Evolutionary conservation across 2,888 invertebrate genomes (phyloP).

Genomic region (Andricus curvator): DNA sequence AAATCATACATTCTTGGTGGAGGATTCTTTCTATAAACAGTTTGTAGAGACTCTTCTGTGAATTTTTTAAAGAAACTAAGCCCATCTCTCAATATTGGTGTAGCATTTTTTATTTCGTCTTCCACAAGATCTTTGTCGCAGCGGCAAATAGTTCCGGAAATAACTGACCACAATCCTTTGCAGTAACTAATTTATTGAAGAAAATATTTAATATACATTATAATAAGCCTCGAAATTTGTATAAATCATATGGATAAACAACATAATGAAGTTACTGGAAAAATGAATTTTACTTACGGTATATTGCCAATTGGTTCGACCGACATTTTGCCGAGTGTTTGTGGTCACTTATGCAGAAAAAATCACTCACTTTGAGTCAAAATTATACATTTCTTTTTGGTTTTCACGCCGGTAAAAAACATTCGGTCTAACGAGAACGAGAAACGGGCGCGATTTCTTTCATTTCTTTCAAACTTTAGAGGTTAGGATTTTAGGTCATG

Average conservation of each 20-base stretch:
- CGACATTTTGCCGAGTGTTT: conserved; percentile 61
- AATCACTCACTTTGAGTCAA: not conserved
- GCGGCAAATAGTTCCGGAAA: conserved; percentile 75
- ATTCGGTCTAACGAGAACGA: not conserved
- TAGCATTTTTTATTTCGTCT: conserved; percentile 74
- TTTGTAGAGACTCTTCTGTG: conserved; percentile 69
- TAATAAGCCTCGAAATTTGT: not conserved
- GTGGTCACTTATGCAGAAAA: not conserved
- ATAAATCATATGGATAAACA: conserved; percentile 22
- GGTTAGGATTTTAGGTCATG: too few relatives aligned
- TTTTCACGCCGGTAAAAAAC: not conserved
- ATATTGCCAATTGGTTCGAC: conserved; percentile 65
- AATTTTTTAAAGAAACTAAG: conserved; percentile 71
- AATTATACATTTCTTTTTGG: conserved; percentile 1
- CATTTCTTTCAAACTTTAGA: too few relatives aligned
- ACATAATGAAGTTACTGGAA: conserved; percentile 36
- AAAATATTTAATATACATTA: not conserved
- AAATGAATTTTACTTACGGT: conserved; percentile 64
- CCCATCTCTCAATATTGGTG: conserved; percentile 69
- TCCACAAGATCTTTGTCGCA: conserved; percentile 75
- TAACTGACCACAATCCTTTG: conserved; percentile 75
- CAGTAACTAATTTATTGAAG: conserved; percentile 65
- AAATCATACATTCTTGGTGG: conserved; percentile 73
- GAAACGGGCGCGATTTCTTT: too few relatives aligned
- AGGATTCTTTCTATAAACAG: conserved; percentile 68